Evolutionary conservation across 2,797 vertebrate species (phyloP).

Genomic region (Glyptemys insculpta): DNA sequence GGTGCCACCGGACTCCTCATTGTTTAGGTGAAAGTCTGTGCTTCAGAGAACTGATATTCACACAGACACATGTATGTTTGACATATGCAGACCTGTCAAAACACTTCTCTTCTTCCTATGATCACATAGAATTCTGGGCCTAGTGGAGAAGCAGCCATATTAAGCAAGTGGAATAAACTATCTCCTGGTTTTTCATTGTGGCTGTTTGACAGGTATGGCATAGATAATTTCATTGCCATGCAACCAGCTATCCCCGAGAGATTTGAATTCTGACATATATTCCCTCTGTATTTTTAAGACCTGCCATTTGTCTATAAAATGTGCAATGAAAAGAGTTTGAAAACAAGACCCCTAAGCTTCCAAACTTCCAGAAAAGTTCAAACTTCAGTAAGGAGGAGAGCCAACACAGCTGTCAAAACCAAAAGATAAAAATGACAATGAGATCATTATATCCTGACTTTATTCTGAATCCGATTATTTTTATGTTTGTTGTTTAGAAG

Average conservation of each 20-base stretch:
- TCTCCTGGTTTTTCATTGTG: not conserved
- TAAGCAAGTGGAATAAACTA: not conserved
- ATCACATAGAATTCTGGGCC: not conserved
- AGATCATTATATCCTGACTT: not conserved
- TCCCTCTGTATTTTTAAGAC: not conserved
- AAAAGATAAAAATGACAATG: not conserved
- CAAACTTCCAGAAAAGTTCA: not conserved
- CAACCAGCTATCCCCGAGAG: not conserved
- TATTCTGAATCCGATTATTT: not conserved
- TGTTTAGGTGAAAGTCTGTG: not conserved
- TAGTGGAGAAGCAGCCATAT: not conserved
- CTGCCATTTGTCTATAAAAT: not conserved
- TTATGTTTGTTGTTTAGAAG: not conserved
- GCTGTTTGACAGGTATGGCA: not conserved
- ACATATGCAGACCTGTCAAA: not conserved
- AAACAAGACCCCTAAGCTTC: not conserved
- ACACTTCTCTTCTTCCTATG: not conserved
- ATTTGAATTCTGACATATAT: not conserved
- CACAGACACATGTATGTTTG: accelerated
- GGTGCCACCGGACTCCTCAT: too few relatives aligned
- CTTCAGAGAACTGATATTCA: accelerated
- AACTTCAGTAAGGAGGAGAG: not conserved
- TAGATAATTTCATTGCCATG: not conserved
- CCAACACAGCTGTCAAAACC: not conserved
- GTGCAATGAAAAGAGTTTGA: not conserved